Percentiles rank a stretch among this genome's conserved stretches.
Conservation (phyloP, 64 coral and sea anemone species). For the Anthopleura sola region DNA sequence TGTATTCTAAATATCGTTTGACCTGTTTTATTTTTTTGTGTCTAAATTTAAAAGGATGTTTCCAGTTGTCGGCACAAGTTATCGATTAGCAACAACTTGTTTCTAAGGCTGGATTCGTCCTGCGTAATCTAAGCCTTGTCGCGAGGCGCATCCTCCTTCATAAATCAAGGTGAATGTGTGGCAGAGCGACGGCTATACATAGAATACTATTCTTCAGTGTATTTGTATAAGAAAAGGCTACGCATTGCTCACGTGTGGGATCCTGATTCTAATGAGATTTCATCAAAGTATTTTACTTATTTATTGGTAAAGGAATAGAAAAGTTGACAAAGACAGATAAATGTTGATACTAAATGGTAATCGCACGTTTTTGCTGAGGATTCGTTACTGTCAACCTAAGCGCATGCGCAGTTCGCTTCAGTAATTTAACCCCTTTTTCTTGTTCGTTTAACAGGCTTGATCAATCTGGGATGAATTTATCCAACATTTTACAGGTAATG, state of each 20-base stretch:
- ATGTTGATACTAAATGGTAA: neutral
- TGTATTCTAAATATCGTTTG: no score
- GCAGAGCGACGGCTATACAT: conserved; percentile 55
- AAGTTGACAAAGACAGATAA: neutral
- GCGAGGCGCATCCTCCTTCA: conserved; percentile 59
- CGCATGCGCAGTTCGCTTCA: conserved; percentile 65
- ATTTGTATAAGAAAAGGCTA: neutral
- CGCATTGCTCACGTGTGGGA: neutral
- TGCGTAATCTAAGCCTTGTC: conserved; percentile 53
- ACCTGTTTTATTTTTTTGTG: no score
- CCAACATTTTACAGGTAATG: conserved; percentile 91
- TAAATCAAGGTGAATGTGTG: conserved; percentile 46
- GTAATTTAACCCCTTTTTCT: neutral
- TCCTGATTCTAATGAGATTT: neutral
- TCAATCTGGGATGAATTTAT: conserved; percentile 81
- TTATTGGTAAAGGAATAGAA: neutral
- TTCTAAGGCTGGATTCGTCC: conserved; percentile 73
- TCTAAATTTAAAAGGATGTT: conserved; percentile 29
- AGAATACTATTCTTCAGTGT: neutral
- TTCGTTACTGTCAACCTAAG: neutral
- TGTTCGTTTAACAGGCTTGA: conserved; percentile 57
- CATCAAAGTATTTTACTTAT: neutral
- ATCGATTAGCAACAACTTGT: conserved; percentile 33
- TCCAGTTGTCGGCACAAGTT: conserved; percentile 88
- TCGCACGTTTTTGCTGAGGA: neutral